Conservation (phyloP, 2,888 invertebrate genomes). For the Troides oblongomaculatus region DNA sequence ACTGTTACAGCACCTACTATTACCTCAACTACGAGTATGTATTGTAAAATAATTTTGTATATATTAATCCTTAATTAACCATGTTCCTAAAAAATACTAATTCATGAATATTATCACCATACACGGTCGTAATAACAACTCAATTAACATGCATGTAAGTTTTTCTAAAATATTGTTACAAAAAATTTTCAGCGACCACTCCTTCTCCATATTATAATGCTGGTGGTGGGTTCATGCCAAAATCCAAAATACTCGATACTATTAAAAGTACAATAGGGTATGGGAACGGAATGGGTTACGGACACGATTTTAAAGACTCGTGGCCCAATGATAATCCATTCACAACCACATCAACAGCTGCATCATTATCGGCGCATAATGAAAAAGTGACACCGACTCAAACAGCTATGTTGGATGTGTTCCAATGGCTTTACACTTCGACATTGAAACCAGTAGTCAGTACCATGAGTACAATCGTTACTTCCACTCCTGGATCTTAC, state of each 20-base stretch:
- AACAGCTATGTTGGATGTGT: slow-evolving; percentile 76
- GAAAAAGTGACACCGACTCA: slow-evolving; percentile 74
- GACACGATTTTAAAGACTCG: slow-evolving; percentile 63
- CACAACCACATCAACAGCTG: slow-evolving; percentile 68
- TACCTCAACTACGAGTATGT: slow-evolving; percentile 75
- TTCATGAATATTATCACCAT: slow-evolving; percentile 8
- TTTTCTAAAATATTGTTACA: slow-evolving; percentile 59
- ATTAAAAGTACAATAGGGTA: slow-evolving; percentile 75
- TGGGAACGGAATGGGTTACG: slow-evolving; percentile 63
- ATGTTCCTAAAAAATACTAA: slow-evolving; percentile 33
- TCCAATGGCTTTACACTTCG: slow-evolving; percentile 74
- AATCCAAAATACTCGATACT: slow-evolving; percentile 75
- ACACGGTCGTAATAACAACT: slow-evolving; percentile 29
- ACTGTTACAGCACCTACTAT: slow-evolving; percentile 64
- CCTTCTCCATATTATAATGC: slow-evolving; percentile 68
- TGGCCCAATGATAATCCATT: slow-evolving; percentile 78
- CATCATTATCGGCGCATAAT: slow-evolving; percentile 66
- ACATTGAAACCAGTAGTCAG: slow-evolving; percentile 72
- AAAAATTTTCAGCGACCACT: slow-evolving; percentile 75
- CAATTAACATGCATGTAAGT: slow-evolving; percentile 53
- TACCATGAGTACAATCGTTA: slow-evolving; percentile 62
- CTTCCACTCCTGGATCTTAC: slow-evolving; percentile 57
- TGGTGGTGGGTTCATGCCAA: slow-evolving; percentile 69
- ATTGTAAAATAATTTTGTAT: slow-evolving; percentile 34
- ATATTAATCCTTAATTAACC: slow-evolving; percentile 3